Conservation (phyloP, 2,797 vertebrate genomes). For the Morus bassanus region DNA sequence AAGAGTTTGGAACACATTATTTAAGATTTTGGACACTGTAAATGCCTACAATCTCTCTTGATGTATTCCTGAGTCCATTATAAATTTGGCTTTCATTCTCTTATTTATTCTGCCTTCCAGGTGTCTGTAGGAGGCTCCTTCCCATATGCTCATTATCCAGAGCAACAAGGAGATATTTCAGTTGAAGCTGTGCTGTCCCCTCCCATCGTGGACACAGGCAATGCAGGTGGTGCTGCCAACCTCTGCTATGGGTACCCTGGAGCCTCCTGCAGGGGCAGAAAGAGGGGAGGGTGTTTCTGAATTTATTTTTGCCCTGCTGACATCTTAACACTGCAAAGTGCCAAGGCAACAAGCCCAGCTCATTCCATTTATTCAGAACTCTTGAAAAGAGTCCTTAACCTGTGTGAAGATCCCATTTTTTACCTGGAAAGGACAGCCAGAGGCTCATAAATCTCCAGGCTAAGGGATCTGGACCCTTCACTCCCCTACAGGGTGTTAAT, state of each 20-base stretch:
- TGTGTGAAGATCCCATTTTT: not conserved
- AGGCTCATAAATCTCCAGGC: not conserved
- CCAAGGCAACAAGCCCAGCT: not conserved
- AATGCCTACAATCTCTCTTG: not conserved
- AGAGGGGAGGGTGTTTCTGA: not conserved
- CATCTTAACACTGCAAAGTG: not conserved
- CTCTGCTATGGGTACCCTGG: not conserved
- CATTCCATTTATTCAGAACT: not conserved
- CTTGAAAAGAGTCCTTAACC: not conserved
- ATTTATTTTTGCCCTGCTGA: not conserved
- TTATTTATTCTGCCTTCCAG: not conserved
- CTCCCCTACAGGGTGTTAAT: not conserved
- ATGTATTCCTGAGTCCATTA: not conserved
- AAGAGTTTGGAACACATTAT: too few species aligned
- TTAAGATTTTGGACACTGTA: not conserved
- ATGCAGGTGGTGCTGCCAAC: too few species aligned
- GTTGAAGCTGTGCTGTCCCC: not conserved
- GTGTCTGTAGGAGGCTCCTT: not conserved
- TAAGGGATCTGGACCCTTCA: not conserved
- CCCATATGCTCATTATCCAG: fast-evolving
- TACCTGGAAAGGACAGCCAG: not conserved
- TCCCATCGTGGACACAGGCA: fast-evolving
- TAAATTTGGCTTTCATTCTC: not conserved
- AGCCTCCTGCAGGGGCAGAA: not conserved
- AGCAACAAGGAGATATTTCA: not conserved